phyloP scores from a whole-genome alignment of 2,888 invertebrate species.

The Tetropium fuscum region DNA sequence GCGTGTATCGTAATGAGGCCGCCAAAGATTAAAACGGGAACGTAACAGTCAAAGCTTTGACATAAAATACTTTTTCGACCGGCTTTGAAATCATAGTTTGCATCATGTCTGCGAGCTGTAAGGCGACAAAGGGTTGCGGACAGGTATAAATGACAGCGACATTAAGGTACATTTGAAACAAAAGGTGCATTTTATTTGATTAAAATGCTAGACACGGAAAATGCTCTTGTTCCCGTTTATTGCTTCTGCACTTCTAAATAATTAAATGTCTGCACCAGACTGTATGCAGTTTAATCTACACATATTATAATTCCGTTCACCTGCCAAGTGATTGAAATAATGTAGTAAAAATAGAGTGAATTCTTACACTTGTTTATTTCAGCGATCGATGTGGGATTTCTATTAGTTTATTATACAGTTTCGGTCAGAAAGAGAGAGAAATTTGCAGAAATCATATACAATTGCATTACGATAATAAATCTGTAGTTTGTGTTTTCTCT shows the following conservation, averaged over 20 bases:
- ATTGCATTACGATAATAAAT: no score
- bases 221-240: constrained; percentile 46
- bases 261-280: constrained; percentile 51
- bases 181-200: constrained; percentile 30
- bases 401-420: no score
- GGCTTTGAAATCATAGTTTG: constrained; percentile 16
- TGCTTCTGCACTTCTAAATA: constrained; percentile 46
- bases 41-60: constrained; percentile 20
- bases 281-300: no score
- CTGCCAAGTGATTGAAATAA: no score
- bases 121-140: constrained; percentile 7
- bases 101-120: background rate
- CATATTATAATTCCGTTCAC: no score
- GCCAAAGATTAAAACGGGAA: constrained; percentile 5
- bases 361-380: no score
- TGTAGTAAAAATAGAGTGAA: no score
- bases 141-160: constrained; percentile 20
- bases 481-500: no score
- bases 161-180: constrained; percentile 25
- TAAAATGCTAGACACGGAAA: constrained; percentile 34
- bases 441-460: no score
- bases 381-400: no score
- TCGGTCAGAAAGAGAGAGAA: no score
- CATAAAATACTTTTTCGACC: constrained; percentile 19
- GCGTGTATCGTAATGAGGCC: background rate